Conservation (phyloP, 2,888 invertebrate species). For the Selenia dentaria region DNA sequence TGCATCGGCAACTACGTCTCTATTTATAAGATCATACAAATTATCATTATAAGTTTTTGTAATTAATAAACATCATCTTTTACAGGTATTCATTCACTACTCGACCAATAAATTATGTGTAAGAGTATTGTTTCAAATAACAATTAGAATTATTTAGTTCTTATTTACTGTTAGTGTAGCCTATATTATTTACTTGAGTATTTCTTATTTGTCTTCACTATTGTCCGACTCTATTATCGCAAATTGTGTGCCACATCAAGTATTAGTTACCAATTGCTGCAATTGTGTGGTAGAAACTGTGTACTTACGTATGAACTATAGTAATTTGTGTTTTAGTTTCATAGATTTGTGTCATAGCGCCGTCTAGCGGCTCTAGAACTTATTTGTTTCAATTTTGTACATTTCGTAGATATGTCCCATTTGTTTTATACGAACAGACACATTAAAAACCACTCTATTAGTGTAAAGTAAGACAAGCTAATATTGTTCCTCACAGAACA, state of each 20-base stretch:
- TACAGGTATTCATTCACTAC: constrained; percentile 55
- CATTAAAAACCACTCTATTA: constrained; percentile 52
- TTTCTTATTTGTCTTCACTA: constrained; percentile 62
- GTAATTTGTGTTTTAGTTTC: constrained; percentile 63
- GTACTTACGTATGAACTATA: constrained; percentile 53
- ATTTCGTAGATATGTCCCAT: constrained; percentile 60
- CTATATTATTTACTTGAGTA: constrained; percentile 54
- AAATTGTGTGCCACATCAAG: constrained; percentile 51
- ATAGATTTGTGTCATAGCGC: constrained; percentile 64
- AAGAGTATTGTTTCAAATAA: constrained; percentile 56
- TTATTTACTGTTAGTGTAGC: constrained; percentile 47
- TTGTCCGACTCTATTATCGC: constrained; percentile 55
- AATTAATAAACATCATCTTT: constrained; percentile 46
- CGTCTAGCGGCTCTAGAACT: constrained; percentile 72
- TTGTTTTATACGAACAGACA: constrained; percentile 50
- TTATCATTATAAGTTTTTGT: not conserved
- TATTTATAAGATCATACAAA: not conserved
- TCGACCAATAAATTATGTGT: constrained; percentile 49
- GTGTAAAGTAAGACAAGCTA: constrained; percentile 45
- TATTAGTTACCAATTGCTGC: constrained; percentile 65
- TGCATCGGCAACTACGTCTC: not conserved
- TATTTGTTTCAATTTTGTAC: constrained; percentile 59
- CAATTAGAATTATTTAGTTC: constrained; percentile 48
- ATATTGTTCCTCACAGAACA: constrained; percentile 57
- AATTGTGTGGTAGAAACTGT: constrained; percentile 68